A percentile compares a stretch with the other conserved stretches of the same genome.
These are phyloP conservation scores for Andrena marginata DNA, from an alignment of 2,888 invertebrate genomes.

Conservation along the genomic window DNA sequence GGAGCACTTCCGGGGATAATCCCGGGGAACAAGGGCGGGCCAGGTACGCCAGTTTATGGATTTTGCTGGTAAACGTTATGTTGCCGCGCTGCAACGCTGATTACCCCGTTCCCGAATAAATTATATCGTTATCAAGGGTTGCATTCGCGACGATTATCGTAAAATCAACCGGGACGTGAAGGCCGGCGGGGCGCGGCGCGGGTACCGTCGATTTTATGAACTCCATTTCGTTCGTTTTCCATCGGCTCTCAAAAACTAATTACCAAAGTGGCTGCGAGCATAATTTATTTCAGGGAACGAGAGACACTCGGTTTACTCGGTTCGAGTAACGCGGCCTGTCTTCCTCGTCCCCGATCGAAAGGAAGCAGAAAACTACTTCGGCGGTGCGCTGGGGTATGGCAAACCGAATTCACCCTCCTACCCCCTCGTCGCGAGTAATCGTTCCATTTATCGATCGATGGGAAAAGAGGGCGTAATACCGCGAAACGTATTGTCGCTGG, in stretches of 20 bases:
- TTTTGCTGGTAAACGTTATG: slow-evolving; percentile 56
- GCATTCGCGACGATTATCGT: slow-evolving; percentile 32
- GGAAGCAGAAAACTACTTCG: background rate
- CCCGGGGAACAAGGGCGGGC: slow-evolving; percentile 31
- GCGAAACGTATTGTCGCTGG: slow-evolving; percentile 40
- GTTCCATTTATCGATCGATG: slow-evolving; percentile 41
- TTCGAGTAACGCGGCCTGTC: background rate
- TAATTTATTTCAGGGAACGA: background rate
- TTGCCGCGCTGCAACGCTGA: slow-evolving; percentile 45
- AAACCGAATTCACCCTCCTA: slow-evolving; percentile 15
- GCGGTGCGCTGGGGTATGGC: background rate
- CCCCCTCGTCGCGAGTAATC: slow-evolving; percentile 32
- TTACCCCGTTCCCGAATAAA: slow-evolving; percentile 53
- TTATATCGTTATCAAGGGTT: slow-evolving; percentile 55
- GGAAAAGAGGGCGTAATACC: slow-evolving; percentile 43
- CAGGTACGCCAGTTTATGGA: slow-evolving; percentile 56
- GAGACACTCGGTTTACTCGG: background rate
- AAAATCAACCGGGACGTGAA: slow-evolving; percentile 17
- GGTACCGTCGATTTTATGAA: slow-evolving; percentile 21
- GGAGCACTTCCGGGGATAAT: slow-evolving; percentile 54
- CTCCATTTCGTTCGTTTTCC: slow-evolving; percentile 10
- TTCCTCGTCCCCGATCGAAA: background rate
- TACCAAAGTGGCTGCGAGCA: background rate
- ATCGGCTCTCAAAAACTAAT: slow-evolving; percentile 1
- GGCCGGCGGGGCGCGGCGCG: background rate